Evolutionary conservation across 1,140 invertebrate species (phyloP).

Genomic region (Drosophila bipectinata): DNA sequence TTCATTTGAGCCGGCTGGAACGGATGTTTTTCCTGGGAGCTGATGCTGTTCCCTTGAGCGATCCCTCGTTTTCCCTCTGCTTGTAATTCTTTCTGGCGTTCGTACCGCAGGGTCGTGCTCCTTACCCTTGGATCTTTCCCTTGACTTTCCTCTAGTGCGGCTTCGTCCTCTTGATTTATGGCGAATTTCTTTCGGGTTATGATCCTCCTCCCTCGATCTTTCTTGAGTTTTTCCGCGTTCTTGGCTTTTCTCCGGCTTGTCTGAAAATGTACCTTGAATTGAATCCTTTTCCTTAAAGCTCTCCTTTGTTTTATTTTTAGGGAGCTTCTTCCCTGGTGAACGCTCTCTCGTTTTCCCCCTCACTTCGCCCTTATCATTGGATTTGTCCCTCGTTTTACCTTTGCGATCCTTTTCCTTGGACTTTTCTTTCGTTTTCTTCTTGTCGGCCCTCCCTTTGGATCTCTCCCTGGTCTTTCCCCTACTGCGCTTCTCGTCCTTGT

Average conservation of each 20-base stretch:
- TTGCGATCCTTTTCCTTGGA: background rate
- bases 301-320: background rate
- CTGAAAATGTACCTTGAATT: background rate
- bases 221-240: too few species aligned
- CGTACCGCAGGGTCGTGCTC: slow-evolving; percentile 1
- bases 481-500: background rate
- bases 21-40: background rate
- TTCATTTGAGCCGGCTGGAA: background rate
- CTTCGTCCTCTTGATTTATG: background rate
- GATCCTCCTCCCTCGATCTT: background rate
- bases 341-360: background rate
- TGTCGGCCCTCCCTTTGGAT: background rate
- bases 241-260: background rate
- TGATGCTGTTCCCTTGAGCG: background rate
- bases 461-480: background rate
- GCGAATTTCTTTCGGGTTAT: background rate
- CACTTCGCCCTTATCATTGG: background rate
- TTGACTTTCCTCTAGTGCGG: background rate
- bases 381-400: background rate
- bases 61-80: slow-evolving; percentile 6
- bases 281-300: background rate
- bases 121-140: background rate
- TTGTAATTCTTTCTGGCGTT: background rate
- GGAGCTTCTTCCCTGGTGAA: background rate
- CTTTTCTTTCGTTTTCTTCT: background rate